phyloP scores from a whole-genome alignment of 2,113 vertebrate genomes.

The Sinocyclocheilus maitianheensis region DNA sequence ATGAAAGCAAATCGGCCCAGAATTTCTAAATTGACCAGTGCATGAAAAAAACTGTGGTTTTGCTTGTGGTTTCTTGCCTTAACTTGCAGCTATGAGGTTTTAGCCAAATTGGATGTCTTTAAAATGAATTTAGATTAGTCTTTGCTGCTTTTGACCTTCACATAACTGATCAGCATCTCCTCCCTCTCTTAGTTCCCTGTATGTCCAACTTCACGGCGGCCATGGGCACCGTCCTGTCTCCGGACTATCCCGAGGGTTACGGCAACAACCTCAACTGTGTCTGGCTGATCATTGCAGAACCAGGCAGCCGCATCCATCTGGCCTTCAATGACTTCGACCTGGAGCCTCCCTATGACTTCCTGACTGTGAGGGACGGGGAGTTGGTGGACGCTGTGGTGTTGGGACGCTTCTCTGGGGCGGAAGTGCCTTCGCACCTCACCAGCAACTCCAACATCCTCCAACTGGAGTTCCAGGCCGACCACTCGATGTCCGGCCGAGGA shows the following conservation, averaged over 20 bases:
- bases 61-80: too few species aligned
- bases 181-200: constrained; percentile 86
- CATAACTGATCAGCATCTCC: constrained; percentile 40
- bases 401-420: constrained; percentile 93
- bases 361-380: constrained; percentile 94
- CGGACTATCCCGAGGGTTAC: constrained; percentile 96
- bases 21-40: not conserved
- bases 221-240: constrained; percentile 94
- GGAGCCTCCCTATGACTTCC: constrained; percentile 96
- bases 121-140: not conserved
- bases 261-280: constrained; percentile 98
- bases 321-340: constrained; percentile 97
- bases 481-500: constrained; percentile 96
- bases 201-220: constrained; percentile 97
- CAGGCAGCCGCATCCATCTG: constrained; percentile 91
- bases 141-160: not conserved
- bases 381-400: constrained; percentile 85
- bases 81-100: not conserved
- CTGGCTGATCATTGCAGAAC: constrained; percentile 94
- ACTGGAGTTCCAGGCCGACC: constrained; percentile 96
- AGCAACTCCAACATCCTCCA: constrained; percentile 90
- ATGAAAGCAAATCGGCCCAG: too few species aligned
- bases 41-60: not conserved
- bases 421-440: constrained; percentile 93
- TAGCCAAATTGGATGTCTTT: not conserved